These are phyloP conservation scores for Motacilla alba DNA, from an alignment of 2,113 vertebrate genomes.

Conservation along the genomic window DNA sequence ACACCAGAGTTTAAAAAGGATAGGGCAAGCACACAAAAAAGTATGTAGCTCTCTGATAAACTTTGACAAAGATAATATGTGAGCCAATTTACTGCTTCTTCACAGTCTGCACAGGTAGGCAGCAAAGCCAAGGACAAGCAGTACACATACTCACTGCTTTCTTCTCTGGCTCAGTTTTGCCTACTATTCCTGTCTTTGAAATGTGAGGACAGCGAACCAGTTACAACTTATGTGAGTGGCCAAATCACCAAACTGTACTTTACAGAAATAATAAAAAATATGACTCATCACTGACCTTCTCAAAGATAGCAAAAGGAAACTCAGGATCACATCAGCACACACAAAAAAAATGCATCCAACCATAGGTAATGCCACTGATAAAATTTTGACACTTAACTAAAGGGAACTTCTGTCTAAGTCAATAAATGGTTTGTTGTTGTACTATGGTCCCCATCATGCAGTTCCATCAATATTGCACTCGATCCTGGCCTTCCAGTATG, in stretches of 20 bases:
- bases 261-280: neutral
- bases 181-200: neutral
- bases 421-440: neutral
- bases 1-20: neutral
- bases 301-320: neutral
- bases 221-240: neutral
- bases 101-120: neutral
- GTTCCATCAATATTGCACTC: neutral
- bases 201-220: neutral
- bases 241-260: neutral
- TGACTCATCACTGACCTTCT: neutral
- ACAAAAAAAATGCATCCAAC: neutral
- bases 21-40: neutral
- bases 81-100: neutral
- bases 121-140: slow-evolving; percentile 5
- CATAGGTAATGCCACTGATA: neutral
- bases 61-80: neutral
- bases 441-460: neutral
- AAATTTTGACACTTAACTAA: neutral
- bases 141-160: neutral
- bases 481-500: neutral
- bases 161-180: neutral
- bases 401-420: neutral
- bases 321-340: neutral
- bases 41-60: neutral